phyloP scores from a whole-genome alignment of 2,888 invertebrate species.

The Poecilus cupreus region DNA sequence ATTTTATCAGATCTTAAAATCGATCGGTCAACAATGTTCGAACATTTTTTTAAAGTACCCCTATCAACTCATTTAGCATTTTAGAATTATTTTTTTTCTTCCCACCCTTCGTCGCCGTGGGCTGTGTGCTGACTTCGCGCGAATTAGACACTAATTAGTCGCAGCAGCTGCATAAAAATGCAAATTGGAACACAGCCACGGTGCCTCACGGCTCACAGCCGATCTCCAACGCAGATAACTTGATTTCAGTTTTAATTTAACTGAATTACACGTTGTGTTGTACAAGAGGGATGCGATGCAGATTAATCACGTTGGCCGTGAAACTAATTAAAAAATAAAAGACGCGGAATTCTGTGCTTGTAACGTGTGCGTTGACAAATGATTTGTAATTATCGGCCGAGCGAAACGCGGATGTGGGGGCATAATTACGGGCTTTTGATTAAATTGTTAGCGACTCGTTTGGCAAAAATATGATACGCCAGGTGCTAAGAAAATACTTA shows the following conservation, averaged over 20 bases:
- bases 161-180: conserved; percentile 49
- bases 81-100: no score
- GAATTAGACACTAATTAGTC: conserved; percentile 53
- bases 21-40: no score
- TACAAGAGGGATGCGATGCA: conserved; percentile 43
- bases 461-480: no score
- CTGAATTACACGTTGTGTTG: conserved; percentile 50
- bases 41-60: no score
- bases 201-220: conserved; percentile 1
- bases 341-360: background rate
- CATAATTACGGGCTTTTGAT: background rate
- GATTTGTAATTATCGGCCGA: conserved; percentile 12
- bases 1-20: background rate
- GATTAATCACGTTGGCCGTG: conserved; percentile 39
- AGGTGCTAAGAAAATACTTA: no score
- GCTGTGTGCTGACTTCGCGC: background rate
- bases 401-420: background rate
- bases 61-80: no score
- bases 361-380: conserved; percentile 19
- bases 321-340: conserved; percentile 53
- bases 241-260: conserved; percentile 56
- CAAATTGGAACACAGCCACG: conserved; percentile 32
- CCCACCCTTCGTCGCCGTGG: background rate
- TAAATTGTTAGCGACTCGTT: background rate
- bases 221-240: conserved; percentile 49